Conservation (phyloP, 2,113 vertebrate species). For the Zingel zingel region DNA sequence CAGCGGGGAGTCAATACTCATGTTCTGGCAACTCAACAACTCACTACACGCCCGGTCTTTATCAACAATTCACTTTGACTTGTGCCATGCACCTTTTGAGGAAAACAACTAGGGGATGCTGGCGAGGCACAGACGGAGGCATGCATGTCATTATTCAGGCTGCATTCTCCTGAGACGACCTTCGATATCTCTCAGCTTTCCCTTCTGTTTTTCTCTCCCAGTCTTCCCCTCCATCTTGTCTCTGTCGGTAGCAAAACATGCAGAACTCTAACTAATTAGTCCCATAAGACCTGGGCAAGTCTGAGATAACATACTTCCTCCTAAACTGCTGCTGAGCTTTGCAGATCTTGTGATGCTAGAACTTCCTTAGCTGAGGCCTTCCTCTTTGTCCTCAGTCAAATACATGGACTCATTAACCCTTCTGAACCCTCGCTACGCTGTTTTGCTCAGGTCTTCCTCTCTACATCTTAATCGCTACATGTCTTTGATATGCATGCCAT, state of each 20-base stretch:
- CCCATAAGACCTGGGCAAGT: slow-evolving; percentile 57
- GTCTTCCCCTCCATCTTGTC: slow-evolving; percentile 12
- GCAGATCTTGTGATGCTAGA: slow-evolving; percentile 24
- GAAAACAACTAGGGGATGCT: slow-evolving; percentile 16
- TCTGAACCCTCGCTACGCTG: background rate
- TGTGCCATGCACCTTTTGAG: slow-evolving; percentile 17
- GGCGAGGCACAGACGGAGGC: slow-evolving; percentile 9
- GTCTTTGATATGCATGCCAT: background rate
- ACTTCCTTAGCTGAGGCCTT: slow-evolving; percentile 4
- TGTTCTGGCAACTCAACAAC: slow-evolving; percentile 31
- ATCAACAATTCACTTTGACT: slow-evolving; percentile 57
- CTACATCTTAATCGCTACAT: background rate
- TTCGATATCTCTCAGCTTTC: slow-evolving; percentile 13
- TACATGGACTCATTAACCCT: background rate
- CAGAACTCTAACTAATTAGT: slow-evolving; percentile 69
- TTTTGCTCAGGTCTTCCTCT: background rate
- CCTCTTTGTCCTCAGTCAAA: background rate
- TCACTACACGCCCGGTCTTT: slow-evolving; percentile 6
- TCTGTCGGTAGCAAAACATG: slow-evolving; percentile 36
- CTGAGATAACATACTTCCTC: slow-evolving; percentile 45
- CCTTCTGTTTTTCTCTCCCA: slow-evolving; percentile 12
- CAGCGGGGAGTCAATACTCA: slow-evolving; percentile 14
- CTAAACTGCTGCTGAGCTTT: slow-evolving; percentile 28
- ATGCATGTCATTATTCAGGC: slow-evolving; percentile 30
- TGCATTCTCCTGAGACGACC: slow-evolving; percentile 26